Conservation (phyloP, 2,113 vertebrate genomes). For the Rhinoptilus africanus region DNA sequence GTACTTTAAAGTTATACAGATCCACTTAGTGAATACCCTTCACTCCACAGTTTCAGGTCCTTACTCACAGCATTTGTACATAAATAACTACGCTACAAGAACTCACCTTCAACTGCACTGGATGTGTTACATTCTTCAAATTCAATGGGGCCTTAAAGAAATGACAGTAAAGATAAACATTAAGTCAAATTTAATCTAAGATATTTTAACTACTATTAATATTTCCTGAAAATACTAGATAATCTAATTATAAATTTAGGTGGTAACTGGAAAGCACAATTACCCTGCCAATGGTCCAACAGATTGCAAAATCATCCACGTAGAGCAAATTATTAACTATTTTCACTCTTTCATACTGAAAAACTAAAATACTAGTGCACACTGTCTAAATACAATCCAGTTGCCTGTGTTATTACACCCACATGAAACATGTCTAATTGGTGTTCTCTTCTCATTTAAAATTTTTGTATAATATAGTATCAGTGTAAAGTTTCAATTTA, state of each 20-base stretch:
- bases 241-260: neutral
- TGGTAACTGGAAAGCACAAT: neutral
- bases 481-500: neutral
- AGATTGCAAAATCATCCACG: neutral
- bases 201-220: neutral
- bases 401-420: neutral
- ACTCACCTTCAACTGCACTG: slow-evolving; percentile 88
- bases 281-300: neutral
- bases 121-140: slow-evolving; percentile 96
- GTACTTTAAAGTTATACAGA: neutral
- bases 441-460: neutral
- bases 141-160: slow-evolving; percentile 84
- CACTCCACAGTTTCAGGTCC: neutral
- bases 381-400: neutral
- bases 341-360: neutral
- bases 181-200: neutral
- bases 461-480: neutral
- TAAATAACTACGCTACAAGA: neutral
- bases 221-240: neutral
- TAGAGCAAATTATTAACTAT: neutral
- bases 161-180: neutral
- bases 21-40: neutral
- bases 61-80: neutral
- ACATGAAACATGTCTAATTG: neutral
- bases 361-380: neutral